These are phyloP conservation scores for Agonopterix subpropinquella DNA, from an alignment of 2,888 invertebrate genomes.

Conservation along the genomic window DNA sequence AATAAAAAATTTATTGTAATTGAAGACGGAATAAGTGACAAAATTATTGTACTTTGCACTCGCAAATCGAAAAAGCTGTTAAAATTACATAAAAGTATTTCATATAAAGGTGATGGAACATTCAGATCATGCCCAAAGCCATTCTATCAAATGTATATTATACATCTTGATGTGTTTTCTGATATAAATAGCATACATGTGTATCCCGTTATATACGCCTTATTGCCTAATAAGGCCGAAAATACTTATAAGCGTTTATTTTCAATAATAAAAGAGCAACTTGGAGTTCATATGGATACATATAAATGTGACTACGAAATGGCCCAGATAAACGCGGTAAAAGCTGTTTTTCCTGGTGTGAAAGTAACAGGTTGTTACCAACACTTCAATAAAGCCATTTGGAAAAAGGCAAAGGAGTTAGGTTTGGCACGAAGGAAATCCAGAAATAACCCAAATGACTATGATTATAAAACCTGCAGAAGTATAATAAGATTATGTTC, in stretches of 20 bases:
- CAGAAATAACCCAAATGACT: neutral
- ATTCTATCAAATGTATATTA: slow-evolving; percentile 6
- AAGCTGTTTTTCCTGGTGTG: slow-evolving; percentile 1
- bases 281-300: slow-evolving; percentile 1
- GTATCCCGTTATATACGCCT: slow-evolving; percentile 7
- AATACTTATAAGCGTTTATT: slow-evolving; percentile 4
- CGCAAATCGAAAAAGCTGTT: slow-evolving; percentile 3
- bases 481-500: neutral
- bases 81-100: neutral
- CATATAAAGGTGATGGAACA: slow-evolving; percentile 4
- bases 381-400: slow-evolving; percentile 5
- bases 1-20: slow-evolving; percentile 5
- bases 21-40: slow-evolving; percentile 6
- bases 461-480: too few species aligned
- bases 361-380: slow-evolving; percentile 5
- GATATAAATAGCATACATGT: slow-evolving; percentile 5
- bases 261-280: slow-evolving; percentile 5
- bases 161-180: slow-evolving; percentile 6
- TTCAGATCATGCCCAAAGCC: slow-evolving; percentile 6
- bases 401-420: slow-evolving; percentile 2
- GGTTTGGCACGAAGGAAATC: neutral
- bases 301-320: slow-evolving; percentile 6
- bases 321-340: slow-evolving; percentile 6
- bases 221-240: slow-evolving; percentile 3
- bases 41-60: slow-evolving; percentile 8